phyloP scores from a whole-genome alignment of 2,888 invertebrate species.

The Cheilosia impressa region DNA sequence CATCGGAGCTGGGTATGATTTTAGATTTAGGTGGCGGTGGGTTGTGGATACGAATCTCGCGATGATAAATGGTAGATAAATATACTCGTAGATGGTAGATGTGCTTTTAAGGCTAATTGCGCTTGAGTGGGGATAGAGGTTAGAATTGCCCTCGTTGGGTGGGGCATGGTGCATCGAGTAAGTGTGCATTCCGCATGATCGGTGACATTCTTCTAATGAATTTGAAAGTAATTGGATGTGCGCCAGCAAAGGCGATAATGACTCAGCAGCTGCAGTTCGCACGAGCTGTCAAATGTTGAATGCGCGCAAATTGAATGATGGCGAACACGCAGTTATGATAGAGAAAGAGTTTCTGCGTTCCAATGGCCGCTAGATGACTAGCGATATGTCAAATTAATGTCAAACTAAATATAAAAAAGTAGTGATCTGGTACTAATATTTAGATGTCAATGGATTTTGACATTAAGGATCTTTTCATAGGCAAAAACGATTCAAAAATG shows the following conservation, averaged over 20 bases:
- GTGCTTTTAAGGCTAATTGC: slow-evolving; percentile 44
- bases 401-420: too few relatives aligned
- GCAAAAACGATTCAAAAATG: too few relatives aligned
- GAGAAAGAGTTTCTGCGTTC: too few relatives aligned
- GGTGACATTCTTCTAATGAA: slow-evolving; percentile 13
- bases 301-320: too few relatives aligned
- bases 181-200: background rate
- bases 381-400: too few relatives aligned
- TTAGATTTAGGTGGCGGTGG: slow-evolving; percentile 30
- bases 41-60: slow-evolving; percentile 28
- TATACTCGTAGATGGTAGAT: slow-evolving; percentile 41
- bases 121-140: slow-evolving; percentile 10
- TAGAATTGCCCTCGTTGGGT: slow-evolving; percentile 27
- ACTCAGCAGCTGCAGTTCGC: too few relatives aligned
- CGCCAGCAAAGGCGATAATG: background rate
- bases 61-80: slow-evolving; percentile 49
- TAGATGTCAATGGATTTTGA: too few relatives aligned
- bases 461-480: too few relatives aligned
- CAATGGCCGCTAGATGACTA: too few relatives aligned
- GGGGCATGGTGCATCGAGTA: background rate
- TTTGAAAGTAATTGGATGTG: background rate
- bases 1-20: slow-evolving; percentile 93
- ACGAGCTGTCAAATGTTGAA: too few relatives aligned
- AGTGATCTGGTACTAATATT: too few relatives aligned
- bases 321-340: too few relatives aligned